A percentile compares a stretch with the other conserved stretches of the same genome.
Conservation (phyloP, 2,113 vertebrate species). For the Orientallactaga bullata region DNA sequence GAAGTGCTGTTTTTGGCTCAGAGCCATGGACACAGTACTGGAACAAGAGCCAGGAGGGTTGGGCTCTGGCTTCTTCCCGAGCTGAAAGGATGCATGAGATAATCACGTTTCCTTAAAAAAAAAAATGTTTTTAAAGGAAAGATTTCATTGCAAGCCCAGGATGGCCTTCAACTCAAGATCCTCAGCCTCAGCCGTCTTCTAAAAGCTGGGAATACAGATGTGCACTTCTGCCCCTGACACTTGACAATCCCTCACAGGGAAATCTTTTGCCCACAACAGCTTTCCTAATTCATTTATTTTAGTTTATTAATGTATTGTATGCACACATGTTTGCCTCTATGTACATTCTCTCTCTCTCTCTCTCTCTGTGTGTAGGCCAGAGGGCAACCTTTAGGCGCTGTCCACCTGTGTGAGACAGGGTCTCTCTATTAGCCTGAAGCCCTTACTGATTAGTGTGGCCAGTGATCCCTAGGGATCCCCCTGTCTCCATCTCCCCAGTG, state of each 20-base stretch:
- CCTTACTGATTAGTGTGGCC: no score
- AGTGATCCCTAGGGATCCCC: no score
- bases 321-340: no score
- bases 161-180: not conserved
- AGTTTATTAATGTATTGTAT: no score
- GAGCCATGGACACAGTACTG: not conserved
- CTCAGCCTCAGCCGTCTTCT: not conserved
- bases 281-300: no score
- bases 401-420: no score
- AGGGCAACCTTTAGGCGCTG: no score
- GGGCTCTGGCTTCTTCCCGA: not conserved
- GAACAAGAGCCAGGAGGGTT: not conserved
- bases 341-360: no score
- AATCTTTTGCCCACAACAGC: not conserved
- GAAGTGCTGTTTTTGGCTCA: not conserved
- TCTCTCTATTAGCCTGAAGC: no score
- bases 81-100: not conserved
- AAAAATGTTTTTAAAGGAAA: not conserved
- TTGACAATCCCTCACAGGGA: not conserved
- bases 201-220: not conserved
- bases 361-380: no score
- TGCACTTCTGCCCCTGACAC: not conserved
- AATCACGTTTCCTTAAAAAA: not conserved
- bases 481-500: no score
- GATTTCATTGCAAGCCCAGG: not conserved